A percentile compares a stretch with the other conserved stretches of the same genome.
These are phyloP conservation scores for Meda fulgida DNA, from an alignment of 2,797 vertebrate species.

Conservation along the genomic window DNA sequence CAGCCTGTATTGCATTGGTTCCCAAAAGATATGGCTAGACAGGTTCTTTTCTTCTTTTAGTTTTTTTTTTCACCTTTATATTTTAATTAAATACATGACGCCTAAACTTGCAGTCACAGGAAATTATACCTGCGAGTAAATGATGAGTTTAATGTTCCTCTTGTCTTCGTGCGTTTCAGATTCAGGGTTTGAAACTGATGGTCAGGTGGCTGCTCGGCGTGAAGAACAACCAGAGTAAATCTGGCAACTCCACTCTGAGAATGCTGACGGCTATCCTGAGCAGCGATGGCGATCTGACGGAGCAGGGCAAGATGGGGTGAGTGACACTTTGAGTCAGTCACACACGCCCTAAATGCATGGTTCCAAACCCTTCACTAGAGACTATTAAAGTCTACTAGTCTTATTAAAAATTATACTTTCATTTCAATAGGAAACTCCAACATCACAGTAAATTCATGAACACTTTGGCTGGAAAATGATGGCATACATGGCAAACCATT, in stretches of 20 bases:
- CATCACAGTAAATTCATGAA: background rate
- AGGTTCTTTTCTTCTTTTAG: background rate
- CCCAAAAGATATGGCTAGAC: background rate
- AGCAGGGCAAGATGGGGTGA: conserved; percentile 96
- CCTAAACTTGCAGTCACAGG: background rate
- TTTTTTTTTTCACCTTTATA: background rate
- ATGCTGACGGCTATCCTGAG: conserved; percentile 94
- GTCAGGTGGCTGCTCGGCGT: conserved; percentile 98
- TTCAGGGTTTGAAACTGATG: conserved; percentile 99
- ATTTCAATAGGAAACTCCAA: background rate
- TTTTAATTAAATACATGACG: background rate
- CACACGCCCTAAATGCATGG: background rate
- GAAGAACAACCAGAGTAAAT: conserved; percentile 98
- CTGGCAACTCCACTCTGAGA: conserved; percentile 93
- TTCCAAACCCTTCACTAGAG: background rate
- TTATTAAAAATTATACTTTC: background rate
- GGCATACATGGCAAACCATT: background rate
- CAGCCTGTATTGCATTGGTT: background rate
- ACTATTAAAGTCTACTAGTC: background rate
- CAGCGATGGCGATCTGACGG: conserved; percentile 96
- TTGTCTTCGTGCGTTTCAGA: conserved; percentile 70
- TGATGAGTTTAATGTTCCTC: background rate
- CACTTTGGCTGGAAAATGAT: background rate
- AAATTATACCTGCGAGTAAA: background rate
- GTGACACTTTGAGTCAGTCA: background rate